Evolutionary conservation across 2,113 vertebrate species (phyloP).

Genomic region (Callopanchax toddi): DNA sequence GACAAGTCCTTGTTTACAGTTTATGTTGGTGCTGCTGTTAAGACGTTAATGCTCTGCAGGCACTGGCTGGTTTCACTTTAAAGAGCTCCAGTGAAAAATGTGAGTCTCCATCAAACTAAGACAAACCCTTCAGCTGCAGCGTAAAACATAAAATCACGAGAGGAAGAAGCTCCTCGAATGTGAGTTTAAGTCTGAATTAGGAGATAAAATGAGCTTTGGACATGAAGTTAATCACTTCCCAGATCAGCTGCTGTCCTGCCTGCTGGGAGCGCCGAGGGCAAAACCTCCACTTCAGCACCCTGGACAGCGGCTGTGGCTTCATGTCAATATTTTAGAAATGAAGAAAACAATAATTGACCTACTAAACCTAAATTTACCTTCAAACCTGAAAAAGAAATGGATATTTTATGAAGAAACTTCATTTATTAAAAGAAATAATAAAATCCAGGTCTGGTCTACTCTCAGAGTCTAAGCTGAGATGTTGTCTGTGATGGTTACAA

Average conservation of each 20-base stretch:
- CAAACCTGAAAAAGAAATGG: neutral
- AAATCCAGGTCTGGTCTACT: no score
- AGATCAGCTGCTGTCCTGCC: neutral
- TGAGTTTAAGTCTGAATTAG: neutral
- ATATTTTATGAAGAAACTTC: no score
- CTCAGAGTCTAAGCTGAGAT: no score
- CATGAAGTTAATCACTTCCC: neutral
- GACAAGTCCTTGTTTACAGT: neutral
- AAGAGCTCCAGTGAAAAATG: neutral
- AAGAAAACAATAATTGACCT: neutral
- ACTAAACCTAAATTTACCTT: neutral
- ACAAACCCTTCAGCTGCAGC: no score
- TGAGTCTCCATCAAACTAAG: neutral
- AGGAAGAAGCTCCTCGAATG: neutral
- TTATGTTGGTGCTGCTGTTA: neutral
- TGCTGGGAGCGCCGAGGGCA: slow-evolving; percentile 6
- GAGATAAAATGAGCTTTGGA: neutral
- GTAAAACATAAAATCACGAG: neutral
- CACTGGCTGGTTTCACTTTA: neutral
- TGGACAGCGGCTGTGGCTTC: slow-evolving; percentile 34
- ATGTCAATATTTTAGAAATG: neutral
- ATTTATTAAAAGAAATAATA: no score
- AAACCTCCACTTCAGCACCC: slow-evolving; percentile 37
- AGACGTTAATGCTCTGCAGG: neutral
- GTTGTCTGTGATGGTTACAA: no score